Evolutionary conservation across 37 sponge, comb jelly and placozoan species (phyloP), one percentile per base, ranked within the genome.

Genomic region (Oopsacas minuta): DNA sequence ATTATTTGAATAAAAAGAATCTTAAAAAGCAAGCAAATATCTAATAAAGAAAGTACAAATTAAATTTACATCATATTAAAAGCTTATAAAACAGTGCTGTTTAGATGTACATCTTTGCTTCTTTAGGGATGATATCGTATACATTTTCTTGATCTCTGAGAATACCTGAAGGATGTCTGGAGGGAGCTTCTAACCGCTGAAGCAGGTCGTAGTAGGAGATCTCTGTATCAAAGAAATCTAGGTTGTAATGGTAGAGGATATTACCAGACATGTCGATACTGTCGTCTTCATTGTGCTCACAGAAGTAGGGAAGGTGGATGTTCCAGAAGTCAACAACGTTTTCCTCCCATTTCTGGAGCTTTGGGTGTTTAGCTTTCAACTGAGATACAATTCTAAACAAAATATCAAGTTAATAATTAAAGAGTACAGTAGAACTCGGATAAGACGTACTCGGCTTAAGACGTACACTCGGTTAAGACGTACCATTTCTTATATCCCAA

Each of bases 161-260:
- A 3, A 61, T 25, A 10, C 28, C 75, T 32, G 75, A 61, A 34
- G 28, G 75, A 5, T 25, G 75, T 61, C 75, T 10, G 28, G 20
- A 5, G 7, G 75, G 75, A 8, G 15, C 12, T 34, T 61, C 30
- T 7, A 34, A 20, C 75, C 28, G 75, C 22, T 61, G 28, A 25
- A 61, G 75, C 17, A 61, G 75, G 5, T 61, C 75, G 75, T 25
- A 61, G 75, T 25, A 61, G 75, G 75, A 61, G 75, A 61, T 20
- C 7, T 61, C 75, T 5, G 75, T 61, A 12, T 61, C 75, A n/a
- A 61, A 61, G 75, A 61, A 61, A n/a, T 61, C 75, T n/a, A 61
- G 75, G 22, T 61, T 61, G 75, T 61, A 61, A n/a, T 61, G 75
- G 22, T 61, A 61, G 75, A 61, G 75, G 75, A 61, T 61, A n/a